Base-by-base conservation (phyloP, 2,888 invertebrate genomes). In the Lochmaea crataegi region DNA sequence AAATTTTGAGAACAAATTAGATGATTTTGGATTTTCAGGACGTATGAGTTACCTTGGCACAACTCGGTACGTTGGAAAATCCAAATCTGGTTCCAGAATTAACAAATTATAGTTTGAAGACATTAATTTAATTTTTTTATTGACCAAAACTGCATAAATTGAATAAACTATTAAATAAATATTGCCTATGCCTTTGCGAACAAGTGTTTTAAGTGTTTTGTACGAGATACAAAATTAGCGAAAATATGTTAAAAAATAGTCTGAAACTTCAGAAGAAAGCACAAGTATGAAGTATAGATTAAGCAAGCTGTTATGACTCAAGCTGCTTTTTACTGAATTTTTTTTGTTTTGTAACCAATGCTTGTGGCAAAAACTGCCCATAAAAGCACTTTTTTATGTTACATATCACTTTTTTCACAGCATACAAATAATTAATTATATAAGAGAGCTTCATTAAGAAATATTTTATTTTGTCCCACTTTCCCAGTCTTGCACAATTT, bases 121-220 rank as follows among this genome's bases (percentile, higher is more conserved):
- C 1, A 32, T 7, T 45, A 12, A 12, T 45, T 45, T 45, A 12
- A 45, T n/a, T 14, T n/a, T 48, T n/a, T 48, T 48, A 48, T 48
- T 48, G 14, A 48, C n/a, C n/a, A n/a, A n/a, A n/a, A 48, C 14
- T 14, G n/a, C 14, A 1, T 11, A 45, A 11, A 14, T 45, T 45
- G 14, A n/a, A 51, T 16, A 53, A 53, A 53, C 53, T 53, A 53
- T 53, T 53, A 18, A 53, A 53, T 18, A 18, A 53, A 16, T 18
- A 53, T 10, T 53, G 53, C 16, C 16, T 18, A 32, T 58, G 58
- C 58, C 58, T 58, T 58, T 32, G 32, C 26, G 9, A 58, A 58
- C n/a, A 75, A 76, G 77, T 78, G 76, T 78, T 78, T 78, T 78
- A 75, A 76, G 77, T 78, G 76, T 78, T 78, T 78, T 78, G 71